Percentiles rank a stretch among this genome's conserved stretches.
phyloP scores from a whole-genome alignment of 2,888 invertebrate genomes.

The Pachycephus smyrnensis region DNA sequence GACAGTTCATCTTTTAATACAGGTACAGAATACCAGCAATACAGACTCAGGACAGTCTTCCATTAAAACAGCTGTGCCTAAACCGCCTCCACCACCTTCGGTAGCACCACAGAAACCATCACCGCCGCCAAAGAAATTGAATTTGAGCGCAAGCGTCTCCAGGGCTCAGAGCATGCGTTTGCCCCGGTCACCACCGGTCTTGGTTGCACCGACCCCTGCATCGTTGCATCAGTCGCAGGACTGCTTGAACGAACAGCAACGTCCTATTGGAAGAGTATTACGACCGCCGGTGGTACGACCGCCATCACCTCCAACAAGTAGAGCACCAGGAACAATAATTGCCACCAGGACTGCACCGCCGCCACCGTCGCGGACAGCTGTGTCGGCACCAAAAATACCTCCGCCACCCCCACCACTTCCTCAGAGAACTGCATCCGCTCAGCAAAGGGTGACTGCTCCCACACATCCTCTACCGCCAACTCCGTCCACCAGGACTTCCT shows the following conservation, averaged over 20 bases:
- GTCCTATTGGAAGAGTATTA: conserved; percentile 68
- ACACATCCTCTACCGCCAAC: conserved; percentile 63
- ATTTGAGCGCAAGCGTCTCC: conserved; percentile 74
- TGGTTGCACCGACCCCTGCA: conserved; percentile 66
- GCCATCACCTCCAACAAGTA: conserved; percentile 70
- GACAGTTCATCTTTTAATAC: neutral
- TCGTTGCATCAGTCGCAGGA: conserved; percentile 71
- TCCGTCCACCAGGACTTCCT: conserved; percentile 68
- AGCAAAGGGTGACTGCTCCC: conserved; percentile 33
- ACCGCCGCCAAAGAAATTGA: conserved; percentile 76
- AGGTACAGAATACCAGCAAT: neutral
- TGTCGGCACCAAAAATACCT: conserved; percentile 59
- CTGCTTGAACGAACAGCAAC: conserved; percentile 63
- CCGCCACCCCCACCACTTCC: conserved; percentile 63
- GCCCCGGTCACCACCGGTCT: conserved; percentile 77
- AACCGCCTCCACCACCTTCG: conserved; percentile 39
- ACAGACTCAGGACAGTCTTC: neutral
- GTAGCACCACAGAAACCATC: conserved; percentile 69
- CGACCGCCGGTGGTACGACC: conserved; percentile 73
- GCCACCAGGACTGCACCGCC: conserved; percentile 59
- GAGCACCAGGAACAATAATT: conserved; percentile 30
- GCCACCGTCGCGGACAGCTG: conserved; percentile 55
- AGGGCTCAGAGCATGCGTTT: conserved; percentile 88
- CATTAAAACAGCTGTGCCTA: conserved; percentile 49
- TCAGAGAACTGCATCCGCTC: conserved; percentile 49